Percentiles rank a stretch among this genome's conserved stretches.
Conservation (phyloP, 2,113 vertebrate genomes). For the Thermophis baileyi region DNA sequence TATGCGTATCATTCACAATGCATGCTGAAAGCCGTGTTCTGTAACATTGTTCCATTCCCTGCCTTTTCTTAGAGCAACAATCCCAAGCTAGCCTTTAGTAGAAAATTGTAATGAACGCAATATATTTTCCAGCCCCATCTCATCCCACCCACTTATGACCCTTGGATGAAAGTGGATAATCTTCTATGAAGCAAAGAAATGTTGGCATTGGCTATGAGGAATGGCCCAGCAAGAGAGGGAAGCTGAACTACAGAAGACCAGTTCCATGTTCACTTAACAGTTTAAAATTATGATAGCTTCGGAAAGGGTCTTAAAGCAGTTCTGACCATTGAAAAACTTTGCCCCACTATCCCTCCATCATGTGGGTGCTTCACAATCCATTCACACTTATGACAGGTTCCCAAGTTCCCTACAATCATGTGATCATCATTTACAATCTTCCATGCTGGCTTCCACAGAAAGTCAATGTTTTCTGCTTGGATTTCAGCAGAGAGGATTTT, state of each 20-base stretch:
- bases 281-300: not conserved
- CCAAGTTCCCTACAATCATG: not conserved
- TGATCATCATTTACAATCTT: not conserved
- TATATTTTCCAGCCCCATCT: not conserved
- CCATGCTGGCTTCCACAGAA: not conserved
- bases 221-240: not conserved
- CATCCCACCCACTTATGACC: not conserved
- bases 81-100: not conserved
- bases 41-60: not conserved
- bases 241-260: not conserved
- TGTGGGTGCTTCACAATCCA: not conserved
- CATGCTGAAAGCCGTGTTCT: not conserved
- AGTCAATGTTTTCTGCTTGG: not conserved
- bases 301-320: not conserved
- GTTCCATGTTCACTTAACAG: not conserved
- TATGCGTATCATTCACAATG: not conserved
- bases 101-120: not conserved
- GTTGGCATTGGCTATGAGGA: not conserved
- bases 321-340: not conserved
- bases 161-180: not conserved
- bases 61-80: not conserved
- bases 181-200: not conserved
- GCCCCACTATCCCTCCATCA: not conserved
- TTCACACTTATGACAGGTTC: not conserved
- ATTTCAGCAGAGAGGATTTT: not conserved